Percentiles rank a stretch among this genome's conserved stretches.
Conservation (phyloP, 23 tunicate genomes). For the Diplosoma virens region DNA sequence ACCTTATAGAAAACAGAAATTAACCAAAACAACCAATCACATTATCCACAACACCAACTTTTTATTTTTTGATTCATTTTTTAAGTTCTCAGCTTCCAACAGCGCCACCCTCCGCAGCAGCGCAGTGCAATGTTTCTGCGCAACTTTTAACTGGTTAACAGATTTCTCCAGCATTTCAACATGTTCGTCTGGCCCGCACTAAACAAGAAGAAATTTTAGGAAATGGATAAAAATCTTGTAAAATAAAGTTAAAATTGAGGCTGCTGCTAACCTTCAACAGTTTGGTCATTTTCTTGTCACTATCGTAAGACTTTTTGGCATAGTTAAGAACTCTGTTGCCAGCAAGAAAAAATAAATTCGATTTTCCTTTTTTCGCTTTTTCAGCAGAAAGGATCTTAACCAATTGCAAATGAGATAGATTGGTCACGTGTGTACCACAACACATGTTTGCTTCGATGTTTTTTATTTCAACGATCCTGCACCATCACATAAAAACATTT, state of each 20-base stretch:
- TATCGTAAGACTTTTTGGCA: constrained; percentile 38
- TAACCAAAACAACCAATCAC: not conserved
- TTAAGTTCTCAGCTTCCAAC: constrained; percentile 53
- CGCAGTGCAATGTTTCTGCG: constrained; percentile 39
- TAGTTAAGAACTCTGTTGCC: constrained; percentile 63
- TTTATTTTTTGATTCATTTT: not conserved
- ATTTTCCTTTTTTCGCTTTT: constrained; percentile 95
- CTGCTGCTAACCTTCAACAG: constrained; percentile 43
- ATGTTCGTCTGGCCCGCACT: constrained; percentile 84
- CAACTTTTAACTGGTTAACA: constrained; percentile 53
- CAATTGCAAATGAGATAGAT: constrained; percentile 70
- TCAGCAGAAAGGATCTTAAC: constrained; percentile 70
- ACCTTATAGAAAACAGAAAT: constrained; percentile 27
- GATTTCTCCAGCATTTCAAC: constrained; percentile 58
- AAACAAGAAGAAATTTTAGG: not conserved
- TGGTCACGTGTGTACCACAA: constrained; percentile 94
- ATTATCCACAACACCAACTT: not conserved
- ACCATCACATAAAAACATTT: not conserved
- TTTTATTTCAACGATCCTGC: constrained; percentile 79
- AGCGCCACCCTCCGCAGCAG: constrained; percentile 61
- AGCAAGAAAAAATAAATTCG: constrained; percentile 71
- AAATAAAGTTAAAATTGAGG: not conserved
- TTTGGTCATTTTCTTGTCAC: constrained; percentile 60
- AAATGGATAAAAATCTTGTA: not conserved
- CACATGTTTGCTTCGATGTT: constrained; percentile 95